Evolutionary conservation across 1,140 invertebrate species (phyloP).

Genomic region (Eufriesea mexicana): DNA sequence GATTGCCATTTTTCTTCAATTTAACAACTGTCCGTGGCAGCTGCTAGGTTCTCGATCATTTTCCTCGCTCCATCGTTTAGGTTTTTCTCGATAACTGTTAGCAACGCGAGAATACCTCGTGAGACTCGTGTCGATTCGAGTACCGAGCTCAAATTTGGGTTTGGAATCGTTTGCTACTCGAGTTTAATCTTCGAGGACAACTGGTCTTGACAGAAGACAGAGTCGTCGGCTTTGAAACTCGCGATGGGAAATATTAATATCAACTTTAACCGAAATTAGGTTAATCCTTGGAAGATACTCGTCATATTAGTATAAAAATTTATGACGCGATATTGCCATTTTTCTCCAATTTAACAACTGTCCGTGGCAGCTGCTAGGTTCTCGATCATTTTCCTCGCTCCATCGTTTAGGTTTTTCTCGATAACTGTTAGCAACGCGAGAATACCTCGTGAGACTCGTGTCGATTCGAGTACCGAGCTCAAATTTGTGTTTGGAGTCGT

Average conservation of each 20-base stretch:
- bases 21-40: neutral
- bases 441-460: neutral
- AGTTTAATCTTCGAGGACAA: no score
- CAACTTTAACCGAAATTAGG: no score
- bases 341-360: slow-evolving; percentile 16
- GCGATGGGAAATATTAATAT: no score
- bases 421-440: neutral
- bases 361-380: neutral
- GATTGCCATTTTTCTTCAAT: slow-evolving; percentile 23
- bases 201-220: no score
- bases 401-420: neutral
- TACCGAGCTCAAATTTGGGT: neutral
- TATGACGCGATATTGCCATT: slow-evolving; percentile 19
- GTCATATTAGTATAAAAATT: no score
- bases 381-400: neutral
- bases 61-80: no score
- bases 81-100: neutral
- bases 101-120: neutral
- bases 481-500: neutral
- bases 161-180: no score
- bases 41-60: neutral
- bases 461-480: neutral
- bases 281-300: no score
- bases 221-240: no score
- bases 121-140: no score